Conservation (phyloP, 2,113 vertebrate species). For the Rissa tridactyla region DNA sequence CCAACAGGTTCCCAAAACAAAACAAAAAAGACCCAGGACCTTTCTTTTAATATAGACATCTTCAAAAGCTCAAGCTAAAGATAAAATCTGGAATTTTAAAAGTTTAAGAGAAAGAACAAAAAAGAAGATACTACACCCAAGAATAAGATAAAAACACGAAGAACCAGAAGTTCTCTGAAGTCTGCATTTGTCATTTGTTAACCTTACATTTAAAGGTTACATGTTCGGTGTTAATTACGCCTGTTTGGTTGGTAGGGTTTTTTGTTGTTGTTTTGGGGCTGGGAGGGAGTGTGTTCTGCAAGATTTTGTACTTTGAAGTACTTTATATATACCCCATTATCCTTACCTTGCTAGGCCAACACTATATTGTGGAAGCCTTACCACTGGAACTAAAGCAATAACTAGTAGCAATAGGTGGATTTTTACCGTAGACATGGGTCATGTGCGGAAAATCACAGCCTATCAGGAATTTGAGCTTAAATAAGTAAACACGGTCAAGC, state of each 20-base stretch:
- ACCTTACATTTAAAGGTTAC: not conserved
- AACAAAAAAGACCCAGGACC: not conserved
- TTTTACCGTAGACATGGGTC: not conserved
- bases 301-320: not conserved
- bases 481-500: not conserved
- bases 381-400: not conserved
- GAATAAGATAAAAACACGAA: not conserved
- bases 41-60: not conserved
- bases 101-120: not conserved
- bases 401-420: not conserved
- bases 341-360: not conserved
- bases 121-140: not conserved
- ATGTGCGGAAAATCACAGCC: not conserved
- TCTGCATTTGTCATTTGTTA: not conserved
- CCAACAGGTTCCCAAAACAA: not conserved
- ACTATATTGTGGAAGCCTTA: not conserved
- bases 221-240: not conserved
- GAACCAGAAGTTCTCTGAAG: not conserved
- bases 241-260: not conserved
- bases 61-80: not conserved
- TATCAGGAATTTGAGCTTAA: not conserved
- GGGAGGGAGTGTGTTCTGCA: not conserved
- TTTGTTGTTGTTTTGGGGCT: not conserved
- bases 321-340: not conserved
- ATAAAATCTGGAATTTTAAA: not conserved